These are phyloP conservation scores for Pelecanus crispus DNA, from an alignment of 2,113 vertebrate species.

Conservation along the genomic window DNA sequence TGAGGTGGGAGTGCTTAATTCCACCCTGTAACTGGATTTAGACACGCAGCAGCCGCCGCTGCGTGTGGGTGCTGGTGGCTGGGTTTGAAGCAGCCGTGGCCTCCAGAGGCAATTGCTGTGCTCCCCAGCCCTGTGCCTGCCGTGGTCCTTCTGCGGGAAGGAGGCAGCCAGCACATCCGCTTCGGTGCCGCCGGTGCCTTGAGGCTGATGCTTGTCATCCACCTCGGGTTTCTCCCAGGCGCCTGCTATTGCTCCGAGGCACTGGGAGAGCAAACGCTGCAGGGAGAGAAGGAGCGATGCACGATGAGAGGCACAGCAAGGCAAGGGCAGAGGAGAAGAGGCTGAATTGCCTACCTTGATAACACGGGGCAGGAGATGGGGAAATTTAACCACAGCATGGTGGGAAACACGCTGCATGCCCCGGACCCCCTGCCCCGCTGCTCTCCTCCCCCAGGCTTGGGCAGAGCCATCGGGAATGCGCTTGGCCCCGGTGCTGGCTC, in stretches of 20 bases:
- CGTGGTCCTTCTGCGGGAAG: fast-evolving
- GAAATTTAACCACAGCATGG: background rate
- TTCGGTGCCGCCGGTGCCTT: background rate
- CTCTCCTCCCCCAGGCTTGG: background rate
- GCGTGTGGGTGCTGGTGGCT: background rate
- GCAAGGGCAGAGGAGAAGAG: background rate
- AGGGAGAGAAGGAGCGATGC: background rate
- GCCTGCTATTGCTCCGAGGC: background rate
- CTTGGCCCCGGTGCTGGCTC: background rate
- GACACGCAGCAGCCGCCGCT: fast-evolving
- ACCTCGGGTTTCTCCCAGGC: background rate
- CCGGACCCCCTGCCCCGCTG: background rate
- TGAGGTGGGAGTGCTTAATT: background rate
- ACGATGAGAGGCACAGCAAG: fast-evolving
- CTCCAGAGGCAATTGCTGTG: background rate
- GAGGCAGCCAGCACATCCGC: background rate
- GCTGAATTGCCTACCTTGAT: fast-evolving
- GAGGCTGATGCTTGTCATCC: background rate
- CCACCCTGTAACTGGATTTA: background rate
- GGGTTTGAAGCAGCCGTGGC: background rate
- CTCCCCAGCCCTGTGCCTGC: background rate
- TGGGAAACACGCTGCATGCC: background rate
- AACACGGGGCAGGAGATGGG: background rate
- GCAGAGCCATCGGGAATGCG: fast-evolving
- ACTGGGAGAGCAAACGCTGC: background rate